Conservation (phyloP, 2,113 vertebrate genomes). For the Naja naja region DNA sequence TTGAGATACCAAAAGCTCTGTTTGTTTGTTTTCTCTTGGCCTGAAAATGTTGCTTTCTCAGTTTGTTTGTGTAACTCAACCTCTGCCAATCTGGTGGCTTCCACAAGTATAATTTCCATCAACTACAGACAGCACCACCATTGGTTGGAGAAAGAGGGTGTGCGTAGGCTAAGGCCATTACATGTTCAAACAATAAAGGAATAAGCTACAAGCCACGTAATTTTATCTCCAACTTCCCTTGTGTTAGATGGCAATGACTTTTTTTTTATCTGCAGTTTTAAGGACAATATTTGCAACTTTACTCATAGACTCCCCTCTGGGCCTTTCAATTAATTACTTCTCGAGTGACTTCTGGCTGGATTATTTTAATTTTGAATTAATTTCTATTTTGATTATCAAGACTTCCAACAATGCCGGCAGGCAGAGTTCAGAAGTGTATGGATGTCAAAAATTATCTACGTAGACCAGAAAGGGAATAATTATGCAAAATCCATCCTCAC, state of each 20-base stretch:
- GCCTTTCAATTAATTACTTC: conserved; percentile 34
- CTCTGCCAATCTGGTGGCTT: neutral
- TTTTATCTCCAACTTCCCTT: neutral
- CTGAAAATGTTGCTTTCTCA: neutral
- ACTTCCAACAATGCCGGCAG: conserved; percentile 47
- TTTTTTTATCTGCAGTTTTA: conserved; percentile 45
- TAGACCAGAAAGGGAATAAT: conserved; percentile 48
- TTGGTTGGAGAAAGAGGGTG: neutral
- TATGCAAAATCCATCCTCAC: conserved; percentile 34
- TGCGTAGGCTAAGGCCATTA: neutral
- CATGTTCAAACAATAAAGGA: neutral
- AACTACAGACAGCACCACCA: neutral
- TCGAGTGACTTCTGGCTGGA: conserved; percentile 19
- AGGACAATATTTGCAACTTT: conserved; percentile 9
- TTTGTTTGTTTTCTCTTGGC: neutral
- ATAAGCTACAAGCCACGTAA: neutral
- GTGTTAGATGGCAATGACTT: neutral
- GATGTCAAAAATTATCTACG: conserved; percentile 63
- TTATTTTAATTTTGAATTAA: conserved; percentile 58
- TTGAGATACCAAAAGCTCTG: neutral
- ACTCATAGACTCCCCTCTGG: conserved; percentile 19
- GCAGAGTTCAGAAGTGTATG: conserved; percentile 39
- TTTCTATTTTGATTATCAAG: conserved; percentile 61
- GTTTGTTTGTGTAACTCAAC: neutral
- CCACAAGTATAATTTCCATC: neutral